Evolutionary conservation across 2,888 invertebrate genomes (phyloP).

Genomic region (Antheraea yamamai): DNA sequence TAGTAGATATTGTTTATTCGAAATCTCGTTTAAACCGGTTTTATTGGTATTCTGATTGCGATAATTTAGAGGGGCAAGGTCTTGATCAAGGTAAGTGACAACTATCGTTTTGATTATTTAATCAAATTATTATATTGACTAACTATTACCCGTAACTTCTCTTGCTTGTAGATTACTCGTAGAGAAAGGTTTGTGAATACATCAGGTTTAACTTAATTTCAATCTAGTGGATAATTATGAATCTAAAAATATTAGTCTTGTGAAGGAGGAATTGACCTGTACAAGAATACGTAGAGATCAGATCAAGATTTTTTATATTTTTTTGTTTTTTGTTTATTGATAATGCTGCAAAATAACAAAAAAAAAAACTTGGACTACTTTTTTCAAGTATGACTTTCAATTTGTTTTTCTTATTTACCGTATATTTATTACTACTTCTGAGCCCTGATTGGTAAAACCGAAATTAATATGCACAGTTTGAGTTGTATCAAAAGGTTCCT

Average conservation of each 20-base stretch:
- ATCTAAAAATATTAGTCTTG: no score
- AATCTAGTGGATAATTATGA: not conserved
- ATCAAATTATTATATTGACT: not conserved
- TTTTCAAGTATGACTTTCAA: not conserved
- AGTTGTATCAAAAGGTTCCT: no score
- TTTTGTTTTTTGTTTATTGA: no score
- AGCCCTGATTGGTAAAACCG: not conserved
- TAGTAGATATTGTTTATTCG: not conserved
- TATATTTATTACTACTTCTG: not conserved
- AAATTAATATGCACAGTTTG: not conserved
- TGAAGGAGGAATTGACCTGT: no score
- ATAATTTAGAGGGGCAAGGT: not conserved
- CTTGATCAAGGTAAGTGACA: not conserved
- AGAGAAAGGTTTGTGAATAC: no score
- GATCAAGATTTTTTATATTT: no score
- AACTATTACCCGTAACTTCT: not conserved
- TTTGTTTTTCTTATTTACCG: not conserved
- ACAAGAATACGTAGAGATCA: no score
- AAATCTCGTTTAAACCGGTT: not conserved
- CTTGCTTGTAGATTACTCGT: not conserved
- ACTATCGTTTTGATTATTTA: not conserved
- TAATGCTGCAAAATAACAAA: no score
- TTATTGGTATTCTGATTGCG: not conserved
- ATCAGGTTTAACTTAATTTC: not conserved
- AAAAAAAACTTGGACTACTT: not conserved